Evolutionary conservation across 2,113 vertebrate genomes (phyloP).

Genomic region (Atlantisia rogersi): DNA sequence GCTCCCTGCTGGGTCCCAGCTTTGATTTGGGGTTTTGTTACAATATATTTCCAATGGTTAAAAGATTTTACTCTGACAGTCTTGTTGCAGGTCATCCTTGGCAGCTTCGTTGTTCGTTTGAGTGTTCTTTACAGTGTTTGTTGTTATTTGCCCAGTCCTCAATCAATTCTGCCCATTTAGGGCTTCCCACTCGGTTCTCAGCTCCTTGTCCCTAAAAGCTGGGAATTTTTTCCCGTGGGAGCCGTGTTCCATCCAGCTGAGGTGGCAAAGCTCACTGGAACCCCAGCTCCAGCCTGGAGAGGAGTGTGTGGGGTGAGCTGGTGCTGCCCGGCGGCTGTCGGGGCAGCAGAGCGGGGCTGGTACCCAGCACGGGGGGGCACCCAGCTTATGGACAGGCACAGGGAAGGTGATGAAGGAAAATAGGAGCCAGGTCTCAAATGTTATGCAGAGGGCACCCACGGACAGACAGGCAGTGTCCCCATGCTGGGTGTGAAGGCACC

Average conservation of each 20-base stretch:
- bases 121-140: background rate
- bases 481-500: background rate
- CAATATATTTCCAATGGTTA: background rate
- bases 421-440: conserved; percentile 11
- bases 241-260: fast-evolving
- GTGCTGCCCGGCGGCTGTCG: fast-evolving
- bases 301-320: background rate
- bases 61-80: background rate
- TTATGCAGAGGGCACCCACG: background rate
- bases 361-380: background rate
- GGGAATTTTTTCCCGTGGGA: background rate
- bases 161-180: background rate
- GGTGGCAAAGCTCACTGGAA: background rate
- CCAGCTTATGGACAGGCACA: background rate
- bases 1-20: no score
- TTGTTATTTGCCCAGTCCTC: background rate
- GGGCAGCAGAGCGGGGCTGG: background rate
- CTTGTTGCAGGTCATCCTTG: background rate
- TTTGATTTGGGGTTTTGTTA: no score
- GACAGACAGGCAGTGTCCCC: background rate
- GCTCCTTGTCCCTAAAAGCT: background rate
- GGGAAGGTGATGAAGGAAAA: conserved; percentile 49
- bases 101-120: background rate
- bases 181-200: background rate
- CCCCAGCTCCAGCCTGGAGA: background rate